phyloP scores from a whole-genome alignment of 2,797 vertebrate genomes.

The Simalia tracyae region DNA sequence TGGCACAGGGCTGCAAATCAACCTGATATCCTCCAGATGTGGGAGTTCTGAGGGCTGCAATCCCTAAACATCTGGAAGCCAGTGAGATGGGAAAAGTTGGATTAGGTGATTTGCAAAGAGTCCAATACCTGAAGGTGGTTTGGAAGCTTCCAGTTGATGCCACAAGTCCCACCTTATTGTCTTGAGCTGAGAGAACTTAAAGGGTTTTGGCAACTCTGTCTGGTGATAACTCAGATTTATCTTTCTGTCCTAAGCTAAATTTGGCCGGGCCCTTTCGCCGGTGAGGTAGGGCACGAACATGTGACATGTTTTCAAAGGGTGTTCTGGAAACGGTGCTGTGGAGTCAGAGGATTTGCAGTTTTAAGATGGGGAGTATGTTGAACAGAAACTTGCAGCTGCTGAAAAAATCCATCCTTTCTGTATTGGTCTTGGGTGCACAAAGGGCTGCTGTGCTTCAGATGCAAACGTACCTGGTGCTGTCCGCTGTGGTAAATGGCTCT shows the following conservation, averaged over 20 bases:
- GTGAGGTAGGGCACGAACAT: conserved; percentile 9
- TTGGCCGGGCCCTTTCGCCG: background rate
- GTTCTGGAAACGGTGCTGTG: conserved; percentile 24
- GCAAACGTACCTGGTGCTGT: background rate
- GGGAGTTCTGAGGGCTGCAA: no score
- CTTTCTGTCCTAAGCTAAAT: accelerated
- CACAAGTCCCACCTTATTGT: no score
- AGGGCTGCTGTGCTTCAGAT: background rate
- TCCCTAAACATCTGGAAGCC: background rate
- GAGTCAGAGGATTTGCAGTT: background rate
- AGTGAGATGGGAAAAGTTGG: background rate
- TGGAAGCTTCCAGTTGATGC: background rate
- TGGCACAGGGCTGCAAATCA: no score
- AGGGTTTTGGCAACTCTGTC: background rate
- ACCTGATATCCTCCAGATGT: no score
- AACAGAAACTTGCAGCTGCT: background rate
- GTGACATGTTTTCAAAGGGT: accelerated
- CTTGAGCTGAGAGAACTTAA: background rate
- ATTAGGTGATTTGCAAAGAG: background rate
- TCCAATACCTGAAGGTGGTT: no score
- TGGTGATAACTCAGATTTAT: background rate
- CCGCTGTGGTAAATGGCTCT: no score
- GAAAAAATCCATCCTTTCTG: accelerated
- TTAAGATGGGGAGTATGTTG: background rate
- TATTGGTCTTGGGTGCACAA: background rate